Conservation (phyloP, 2,797 vertebrate species). For the Apodemus agrarius region DNA sequence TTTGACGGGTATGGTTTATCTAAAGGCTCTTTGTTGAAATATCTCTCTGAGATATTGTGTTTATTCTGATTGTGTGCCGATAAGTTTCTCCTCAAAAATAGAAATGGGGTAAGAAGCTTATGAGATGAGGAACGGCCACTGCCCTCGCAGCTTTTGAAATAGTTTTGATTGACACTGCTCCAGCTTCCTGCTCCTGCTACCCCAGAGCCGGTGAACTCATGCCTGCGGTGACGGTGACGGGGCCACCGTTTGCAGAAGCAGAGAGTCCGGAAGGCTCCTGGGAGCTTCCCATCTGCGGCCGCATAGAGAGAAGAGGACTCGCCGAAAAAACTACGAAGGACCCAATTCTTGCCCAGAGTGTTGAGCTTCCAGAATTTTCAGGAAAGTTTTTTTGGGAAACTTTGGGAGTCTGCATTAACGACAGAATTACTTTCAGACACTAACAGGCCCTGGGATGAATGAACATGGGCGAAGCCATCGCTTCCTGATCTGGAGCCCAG, state of each 20-base stretch:
- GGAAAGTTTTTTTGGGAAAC: too few species aligned
- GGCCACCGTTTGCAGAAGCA: background rate
- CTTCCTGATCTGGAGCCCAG: too few species aligned
- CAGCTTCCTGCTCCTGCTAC: background rate
- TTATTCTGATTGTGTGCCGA: background rate
- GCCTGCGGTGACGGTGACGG: background rate
- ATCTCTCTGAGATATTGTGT: constrained; percentile 8
- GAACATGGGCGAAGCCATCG: too few species aligned
- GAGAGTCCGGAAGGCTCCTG: background rate
- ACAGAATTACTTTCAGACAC: too few species aligned
- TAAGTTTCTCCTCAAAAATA: background rate
- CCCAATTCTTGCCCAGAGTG: too few species aligned
- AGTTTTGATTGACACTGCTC: background rate
- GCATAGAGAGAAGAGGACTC: background rate
- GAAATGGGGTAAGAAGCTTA: constrained; percentile 28
- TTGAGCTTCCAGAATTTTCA: too few species aligned
- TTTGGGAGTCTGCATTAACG: too few species aligned
- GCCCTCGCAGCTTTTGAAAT: background rate
- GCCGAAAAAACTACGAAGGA: too few species aligned
- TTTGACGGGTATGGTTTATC: constrained; percentile 44
- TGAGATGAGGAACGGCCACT: background rate
- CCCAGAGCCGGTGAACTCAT: background rate
- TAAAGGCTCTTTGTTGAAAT: constrained; percentile 54
- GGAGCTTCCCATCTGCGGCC: background rate
- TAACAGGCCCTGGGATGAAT: too few species aligned